phyloP scores from a whole-genome alignment of 2,113 vertebrate genomes.

The Microtus montanus region DNA sequence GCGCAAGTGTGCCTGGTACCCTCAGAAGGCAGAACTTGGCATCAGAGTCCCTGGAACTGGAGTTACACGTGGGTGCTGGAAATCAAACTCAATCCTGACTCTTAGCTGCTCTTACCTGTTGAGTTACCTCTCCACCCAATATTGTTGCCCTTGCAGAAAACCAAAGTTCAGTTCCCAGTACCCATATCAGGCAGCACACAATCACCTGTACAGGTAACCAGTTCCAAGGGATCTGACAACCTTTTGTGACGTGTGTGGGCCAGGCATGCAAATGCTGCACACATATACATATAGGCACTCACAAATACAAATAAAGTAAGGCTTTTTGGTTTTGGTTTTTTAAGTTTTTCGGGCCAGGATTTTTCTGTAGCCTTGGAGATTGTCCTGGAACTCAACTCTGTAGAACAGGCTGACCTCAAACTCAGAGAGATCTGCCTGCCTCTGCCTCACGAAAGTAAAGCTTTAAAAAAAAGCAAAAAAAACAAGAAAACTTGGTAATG shows the following conservation, averaged over 20 bases:
- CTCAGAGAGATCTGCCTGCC: no score
- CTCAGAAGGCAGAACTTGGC: not conserved
- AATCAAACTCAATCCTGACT: not conserved
- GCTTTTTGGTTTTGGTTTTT: not conserved
- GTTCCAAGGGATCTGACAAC: not conserved
- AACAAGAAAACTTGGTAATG: not conserved
- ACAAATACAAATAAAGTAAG: not conserved
- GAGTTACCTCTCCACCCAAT: not conserved
- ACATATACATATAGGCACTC: not conserved
- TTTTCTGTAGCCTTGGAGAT: no score
- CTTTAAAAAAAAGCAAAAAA: not conserved
- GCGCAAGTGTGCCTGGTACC: no score
- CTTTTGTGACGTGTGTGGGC: not conserved
- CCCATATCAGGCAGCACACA: not conserved
- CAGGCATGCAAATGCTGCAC: not conserved
- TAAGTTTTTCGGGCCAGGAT: no score
- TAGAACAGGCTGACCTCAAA: no score
- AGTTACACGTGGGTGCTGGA: not conserved
- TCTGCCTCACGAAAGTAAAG: no score
- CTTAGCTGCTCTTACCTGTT: not conserved
- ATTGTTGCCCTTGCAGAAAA: not conserved
- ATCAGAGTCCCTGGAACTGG: not conserved
- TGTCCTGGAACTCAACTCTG: no score
- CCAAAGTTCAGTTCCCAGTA: not conserved
- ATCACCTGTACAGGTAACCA: not conserved